Percentiles rank a stretch among this genome's conserved stretches.
Conservation (phyloP, 2,113 vertebrate genomes). For the Rattus norvegicus region DNA sequence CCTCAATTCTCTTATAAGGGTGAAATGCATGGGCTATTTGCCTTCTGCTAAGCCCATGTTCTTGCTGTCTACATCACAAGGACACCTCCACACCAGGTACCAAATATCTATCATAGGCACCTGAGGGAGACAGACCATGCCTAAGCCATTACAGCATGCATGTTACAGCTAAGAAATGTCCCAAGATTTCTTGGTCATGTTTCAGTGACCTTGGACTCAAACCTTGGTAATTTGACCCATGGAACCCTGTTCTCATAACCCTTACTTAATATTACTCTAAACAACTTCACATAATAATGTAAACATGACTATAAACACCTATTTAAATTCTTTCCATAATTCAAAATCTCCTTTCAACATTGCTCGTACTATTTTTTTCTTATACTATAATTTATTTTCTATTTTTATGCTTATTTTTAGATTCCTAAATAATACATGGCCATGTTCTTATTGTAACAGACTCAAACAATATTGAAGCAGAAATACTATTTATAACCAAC, state of each 20-base stretch:
- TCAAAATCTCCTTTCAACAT: constrained; percentile 42
- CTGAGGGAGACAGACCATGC: no score
- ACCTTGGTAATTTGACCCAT: no score
- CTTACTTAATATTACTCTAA: background rate
- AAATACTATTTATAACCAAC: constrained; percentile 68
- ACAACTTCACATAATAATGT: constrained; percentile 6
- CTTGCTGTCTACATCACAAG: background rate
- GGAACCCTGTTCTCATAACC: background rate
- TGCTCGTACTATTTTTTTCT: constrained; percentile 60
- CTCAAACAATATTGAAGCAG: constrained; percentile 58
- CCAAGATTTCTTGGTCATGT: background rate
- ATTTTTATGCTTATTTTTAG: constrained; percentile 75
- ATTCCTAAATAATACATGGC: constrained; percentile 63
- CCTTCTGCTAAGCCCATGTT: background rate
- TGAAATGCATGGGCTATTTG: background rate
- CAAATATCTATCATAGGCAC: background rate
- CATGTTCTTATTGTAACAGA: constrained; percentile 47
- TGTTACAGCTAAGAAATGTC: background rate
- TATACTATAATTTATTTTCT: constrained; percentile 74
- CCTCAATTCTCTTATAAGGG: background rate
- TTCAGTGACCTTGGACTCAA: background rate
- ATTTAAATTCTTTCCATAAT: constrained; percentile 37
- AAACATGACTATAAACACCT: constrained; percentile 16
- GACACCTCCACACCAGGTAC: background rate
- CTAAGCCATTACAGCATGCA: background rate